Conservation (phyloP, 37 sponge, comb jelly and placozoan species). For the Chondrosia reniformis region DNA sequence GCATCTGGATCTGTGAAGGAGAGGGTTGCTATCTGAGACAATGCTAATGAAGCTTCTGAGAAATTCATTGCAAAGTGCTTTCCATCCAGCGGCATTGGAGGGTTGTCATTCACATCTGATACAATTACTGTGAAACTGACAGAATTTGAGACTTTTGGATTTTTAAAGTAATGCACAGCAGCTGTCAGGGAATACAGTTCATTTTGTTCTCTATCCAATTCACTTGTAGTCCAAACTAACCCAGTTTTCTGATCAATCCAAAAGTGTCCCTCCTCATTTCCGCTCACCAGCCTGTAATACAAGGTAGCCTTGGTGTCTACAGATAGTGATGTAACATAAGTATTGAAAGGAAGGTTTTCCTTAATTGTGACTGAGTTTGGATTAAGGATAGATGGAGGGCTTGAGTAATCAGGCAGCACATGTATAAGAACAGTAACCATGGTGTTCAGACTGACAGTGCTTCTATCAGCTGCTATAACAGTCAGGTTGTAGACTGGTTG, state of each 20-base stretch:
- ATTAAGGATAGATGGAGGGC: slow-evolving; percentile 27
- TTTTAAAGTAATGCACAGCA: slow-evolving; percentile 25
- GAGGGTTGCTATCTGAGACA: neutral
- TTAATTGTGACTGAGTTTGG: slow-evolving; percentile 8
- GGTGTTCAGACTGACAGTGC: neutral
- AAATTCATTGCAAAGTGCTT: neutral
- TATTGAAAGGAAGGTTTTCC: slow-evolving; percentile 49
- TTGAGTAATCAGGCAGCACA: slow-evolving; percentile 1
- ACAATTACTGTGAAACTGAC: slow-evolving; percentile 41
- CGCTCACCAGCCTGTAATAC: slow-evolving; percentile 7
- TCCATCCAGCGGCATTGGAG: slow-evolving; percentile 17
- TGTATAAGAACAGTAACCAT: neutral
- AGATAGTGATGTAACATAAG: slow-evolving; percentile 23
- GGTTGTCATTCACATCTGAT: slow-evolving; percentile 54
- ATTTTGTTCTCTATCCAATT: slow-evolving; percentile 49
- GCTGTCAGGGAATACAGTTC: slow-evolving; percentile 39
- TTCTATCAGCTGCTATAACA: slow-evolving; percentile 12
- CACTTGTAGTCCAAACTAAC: slow-evolving; percentile 35
- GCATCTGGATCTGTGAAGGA: neutral
- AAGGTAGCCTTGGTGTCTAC: neutral
- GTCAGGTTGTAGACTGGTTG: neutral
- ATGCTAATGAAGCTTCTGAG: neutral
- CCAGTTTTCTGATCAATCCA: slow-evolving; percentile 45
- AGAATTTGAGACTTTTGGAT: slow-evolving; percentile 17
- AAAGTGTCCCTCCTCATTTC: slow-evolving; percentile 3